A percentile compares a stretch with the other conserved stretches of the same genome.
Conservation (phyloP, 2,797 vertebrate genomes). For the Dendrocincla tyrannina region DNA sequence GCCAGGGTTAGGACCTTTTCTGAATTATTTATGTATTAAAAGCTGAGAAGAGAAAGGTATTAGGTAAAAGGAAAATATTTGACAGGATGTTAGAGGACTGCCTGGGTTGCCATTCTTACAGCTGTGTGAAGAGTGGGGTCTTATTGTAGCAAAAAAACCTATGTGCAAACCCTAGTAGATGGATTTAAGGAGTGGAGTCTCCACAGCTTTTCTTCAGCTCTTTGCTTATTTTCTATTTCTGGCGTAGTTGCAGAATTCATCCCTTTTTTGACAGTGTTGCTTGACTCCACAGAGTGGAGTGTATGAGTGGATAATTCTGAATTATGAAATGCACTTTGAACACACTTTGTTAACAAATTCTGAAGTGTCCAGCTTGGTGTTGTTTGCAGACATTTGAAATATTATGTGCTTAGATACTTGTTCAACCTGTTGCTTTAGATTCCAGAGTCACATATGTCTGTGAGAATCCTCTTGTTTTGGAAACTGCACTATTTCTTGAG, state of each 20-base stretch:
- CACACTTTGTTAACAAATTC: background rate
- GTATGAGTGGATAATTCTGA: background rate
- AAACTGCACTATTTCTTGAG: background rate
- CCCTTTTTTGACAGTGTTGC: background rate
- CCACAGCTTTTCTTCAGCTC: background rate
- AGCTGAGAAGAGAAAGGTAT: background rate
- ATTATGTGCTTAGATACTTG: fast-evolving
- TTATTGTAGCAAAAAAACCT: background rate
- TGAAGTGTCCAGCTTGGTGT: background rate
- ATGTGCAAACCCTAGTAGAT: background rate
- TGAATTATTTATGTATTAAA: background rate
- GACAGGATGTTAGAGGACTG: background rate
- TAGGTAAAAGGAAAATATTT: background rate
- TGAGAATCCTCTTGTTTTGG: background rate
- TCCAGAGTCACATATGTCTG: background rate
- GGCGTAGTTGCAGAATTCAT: background rate
- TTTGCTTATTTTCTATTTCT: background rate
- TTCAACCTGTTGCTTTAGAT: background rate
- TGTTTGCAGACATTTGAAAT: background rate
- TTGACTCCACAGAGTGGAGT: background rate
- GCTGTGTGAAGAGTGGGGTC: background rate
- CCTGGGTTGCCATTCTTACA: background rate
- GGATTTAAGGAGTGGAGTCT: background rate
- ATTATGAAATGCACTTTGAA: background rate
- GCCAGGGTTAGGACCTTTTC: background rate